Conservation (phyloP, 2,888 invertebrate species). For the Sthenelais limicola region DNA sequence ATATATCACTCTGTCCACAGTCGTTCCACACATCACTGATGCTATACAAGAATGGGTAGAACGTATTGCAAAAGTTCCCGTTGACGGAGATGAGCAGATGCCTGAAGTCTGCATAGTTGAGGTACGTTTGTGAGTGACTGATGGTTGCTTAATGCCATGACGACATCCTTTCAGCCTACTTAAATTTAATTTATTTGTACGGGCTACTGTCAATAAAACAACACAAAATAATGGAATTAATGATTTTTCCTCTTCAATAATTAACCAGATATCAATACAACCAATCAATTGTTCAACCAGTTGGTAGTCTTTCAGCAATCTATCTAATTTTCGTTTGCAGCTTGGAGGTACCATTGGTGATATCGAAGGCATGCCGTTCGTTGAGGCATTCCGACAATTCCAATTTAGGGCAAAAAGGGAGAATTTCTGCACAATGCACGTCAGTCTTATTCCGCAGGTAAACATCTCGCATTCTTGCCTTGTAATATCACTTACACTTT, state of each 20-base stretch:
- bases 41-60: slow-evolving; percentile 99
- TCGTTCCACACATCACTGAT: slow-evolving; percentile 98
- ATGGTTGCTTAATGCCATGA: no score
- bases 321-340: slow-evolving; percentile 79
- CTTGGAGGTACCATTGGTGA: slow-evolving; percentile 99
- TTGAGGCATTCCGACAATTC: slow-evolving; percentile 98
- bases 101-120: slow-evolving; percentile 78
- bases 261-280: no score
- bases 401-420: slow-evolving; percentile 93
- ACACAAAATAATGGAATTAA: no score
- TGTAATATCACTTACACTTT: no score
- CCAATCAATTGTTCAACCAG: no score
- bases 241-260: no score
- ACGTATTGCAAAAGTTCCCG: slow-evolving; percentile 89
- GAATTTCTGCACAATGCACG: slow-evolving; percentile 97
- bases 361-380: slow-evolving; percentile 99
- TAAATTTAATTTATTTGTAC: no score
- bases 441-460: slow-evolving; percentile 94
- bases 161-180: no score
- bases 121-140: slow-evolving; percentile 62
- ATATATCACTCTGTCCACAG: slow-evolving; percentile 74
- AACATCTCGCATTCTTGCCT: not conserved
- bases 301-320: no score
- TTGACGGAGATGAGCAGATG: slow-evolving; percentile 75
- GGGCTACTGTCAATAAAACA: no score